Conservation (phyloP, 2,888 invertebrate genomes). For the Netelia virgata region DNA sequence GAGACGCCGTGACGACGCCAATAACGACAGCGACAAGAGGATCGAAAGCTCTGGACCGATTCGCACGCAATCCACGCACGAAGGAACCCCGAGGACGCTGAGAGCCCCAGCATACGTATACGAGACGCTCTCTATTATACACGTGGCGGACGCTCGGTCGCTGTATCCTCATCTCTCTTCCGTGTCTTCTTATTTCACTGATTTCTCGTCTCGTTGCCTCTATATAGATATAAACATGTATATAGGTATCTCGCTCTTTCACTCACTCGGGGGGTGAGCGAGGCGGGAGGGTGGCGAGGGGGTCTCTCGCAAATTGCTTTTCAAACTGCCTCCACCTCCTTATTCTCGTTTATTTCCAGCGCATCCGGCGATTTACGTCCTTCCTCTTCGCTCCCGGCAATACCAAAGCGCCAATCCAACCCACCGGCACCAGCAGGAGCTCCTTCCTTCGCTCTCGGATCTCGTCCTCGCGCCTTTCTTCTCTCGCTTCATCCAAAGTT, state of each 20-base stretch:
- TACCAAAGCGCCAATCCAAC: slow-evolving; percentile 43
- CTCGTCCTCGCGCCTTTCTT: slow-evolving; percentile 51
- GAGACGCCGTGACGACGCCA: slow-evolving; percentile 15
- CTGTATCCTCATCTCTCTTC: slow-evolving; percentile 42
- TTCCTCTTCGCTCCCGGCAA: slow-evolving; percentile 62
- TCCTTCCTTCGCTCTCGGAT: slow-evolving; percentile 41
- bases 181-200: slow-evolving; percentile 17
- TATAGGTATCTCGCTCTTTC: slow-evolving; percentile 47
- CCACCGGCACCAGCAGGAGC: slow-evolving; percentile 31
- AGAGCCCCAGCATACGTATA: slow-evolving; percentile 47
- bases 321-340: slow-evolving; percentile 71
- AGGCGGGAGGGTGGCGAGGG: not conserved
- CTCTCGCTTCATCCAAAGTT: slow-evolving; percentile 41
- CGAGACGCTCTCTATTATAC: slow-evolving; percentile 65
- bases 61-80: slow-evolving; percentile 68
- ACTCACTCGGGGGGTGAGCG: slow-evolving; percentile 43
- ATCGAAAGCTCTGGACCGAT: slow-evolving; percentile 64
- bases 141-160: slow-evolving; percentile 50
- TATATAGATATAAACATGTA: slow-evolving; percentile 14
- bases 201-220: slow-evolving; percentile 11
- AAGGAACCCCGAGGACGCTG: slow-evolving; percentile 50
- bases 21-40: slow-evolving; percentile 23
- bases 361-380: slow-evolving; percentile 75
- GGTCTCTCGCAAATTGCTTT: slow-evolving; percentile 70
- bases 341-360: slow-evolving; percentile 73